Evolutionary conservation across 2,113 vertebrate species (phyloP).

Genomic region (Sinocyclocheilus anophthalmus): DNA sequence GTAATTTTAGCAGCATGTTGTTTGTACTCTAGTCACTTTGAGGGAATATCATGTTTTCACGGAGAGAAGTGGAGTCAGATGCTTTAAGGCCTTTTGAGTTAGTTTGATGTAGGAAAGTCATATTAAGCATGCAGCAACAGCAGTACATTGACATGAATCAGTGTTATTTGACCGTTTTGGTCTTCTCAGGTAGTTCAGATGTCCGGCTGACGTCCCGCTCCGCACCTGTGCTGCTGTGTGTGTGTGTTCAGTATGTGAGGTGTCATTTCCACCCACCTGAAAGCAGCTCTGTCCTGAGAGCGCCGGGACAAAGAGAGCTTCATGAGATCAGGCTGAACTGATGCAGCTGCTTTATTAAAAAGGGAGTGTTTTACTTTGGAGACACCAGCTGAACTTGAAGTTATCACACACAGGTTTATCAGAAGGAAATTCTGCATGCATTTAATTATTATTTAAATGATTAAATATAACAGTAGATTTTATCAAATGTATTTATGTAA

Average conservation of each 20-base stretch:
- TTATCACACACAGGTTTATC: neutral
- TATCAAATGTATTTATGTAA: no score
- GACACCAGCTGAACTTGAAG: neutral
- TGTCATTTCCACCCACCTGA: neutral
- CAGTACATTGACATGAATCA: neutral
- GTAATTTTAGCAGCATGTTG: neutral
- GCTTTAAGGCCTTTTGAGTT: neutral
- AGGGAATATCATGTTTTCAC: neutral
- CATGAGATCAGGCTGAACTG: neutral
- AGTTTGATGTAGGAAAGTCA: neutral
- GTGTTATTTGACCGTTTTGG: neutral
- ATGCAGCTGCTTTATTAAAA: neutral
- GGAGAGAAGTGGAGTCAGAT: neutral
- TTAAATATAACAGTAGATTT: no score
- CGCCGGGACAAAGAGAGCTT: no score
- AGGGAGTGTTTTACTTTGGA: neutral
- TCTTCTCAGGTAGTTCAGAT: conserved; percentile 19
- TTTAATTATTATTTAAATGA: no score
- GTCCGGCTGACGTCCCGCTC: neutral
- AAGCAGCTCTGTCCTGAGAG: neutral
- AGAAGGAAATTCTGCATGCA: no score
- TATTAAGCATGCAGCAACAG: neutral
- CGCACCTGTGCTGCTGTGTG: neutral
- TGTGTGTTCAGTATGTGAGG: neutral
- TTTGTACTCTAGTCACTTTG: neutral